phyloP scores from a whole-genome alignment of 2,888 invertebrate species.

The Luperina nickerlii region DNA sequence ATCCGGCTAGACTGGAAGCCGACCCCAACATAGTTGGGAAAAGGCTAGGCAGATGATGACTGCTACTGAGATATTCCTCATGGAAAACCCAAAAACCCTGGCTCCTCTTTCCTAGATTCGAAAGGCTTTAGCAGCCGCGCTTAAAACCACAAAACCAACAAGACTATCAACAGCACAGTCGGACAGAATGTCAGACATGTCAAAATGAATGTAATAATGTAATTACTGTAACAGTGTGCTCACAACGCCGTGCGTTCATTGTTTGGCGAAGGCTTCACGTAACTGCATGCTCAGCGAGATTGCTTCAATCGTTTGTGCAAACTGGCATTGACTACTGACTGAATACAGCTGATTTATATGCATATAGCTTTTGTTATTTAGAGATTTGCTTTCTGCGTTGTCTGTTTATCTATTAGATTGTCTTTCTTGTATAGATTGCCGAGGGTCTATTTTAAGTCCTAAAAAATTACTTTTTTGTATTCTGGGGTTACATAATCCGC shows the following conservation, averaged over 20 bases:
- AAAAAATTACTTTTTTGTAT: neutral
- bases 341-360: slow-evolving; percentile 3
- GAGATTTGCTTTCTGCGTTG: slow-evolving; percentile 2
- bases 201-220: slow-evolving; percentile 51
- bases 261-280: slow-evolving; percentile 37
- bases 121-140: neutral
- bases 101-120: neutral
- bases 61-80: neutral
- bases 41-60: too few species aligned
- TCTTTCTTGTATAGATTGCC: neutral
- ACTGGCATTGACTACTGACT: slow-evolving; percentile 18
- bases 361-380: neutral
- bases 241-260: slow-evolving; percentile 52
- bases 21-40: too few species aligned
- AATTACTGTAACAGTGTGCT: slow-evolving; percentile 56
- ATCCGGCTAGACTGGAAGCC: too few species aligned
- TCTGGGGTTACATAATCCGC: neutral
- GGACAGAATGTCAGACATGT: slow-evolving; percentile 28
- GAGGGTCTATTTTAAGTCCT: neutral
- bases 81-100: too few species aligned
- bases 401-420: neutral
- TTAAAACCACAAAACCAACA: neutral
- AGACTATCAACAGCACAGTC: slow-evolving; percentile 9
- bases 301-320: slow-evolving; percentile 27
- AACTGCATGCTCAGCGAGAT: slow-evolving; percentile 42